Conservation (phyloP, 2,888 invertebrate species). For the Bimastos eiseni region DNA sequence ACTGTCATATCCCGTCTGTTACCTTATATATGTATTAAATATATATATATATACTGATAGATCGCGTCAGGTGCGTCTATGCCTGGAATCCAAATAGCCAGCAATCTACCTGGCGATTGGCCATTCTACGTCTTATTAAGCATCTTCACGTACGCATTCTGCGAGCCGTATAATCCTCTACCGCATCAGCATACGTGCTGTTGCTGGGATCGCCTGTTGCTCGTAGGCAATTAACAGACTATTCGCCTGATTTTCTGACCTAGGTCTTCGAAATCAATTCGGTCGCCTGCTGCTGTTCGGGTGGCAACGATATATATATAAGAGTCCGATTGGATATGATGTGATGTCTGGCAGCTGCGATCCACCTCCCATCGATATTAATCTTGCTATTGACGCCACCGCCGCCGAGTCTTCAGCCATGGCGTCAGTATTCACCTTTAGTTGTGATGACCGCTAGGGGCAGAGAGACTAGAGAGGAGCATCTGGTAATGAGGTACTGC, state of each 20-base stretch:
- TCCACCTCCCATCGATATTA: not conserved
- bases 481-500: not conserved
- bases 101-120: too few relatives aligned
- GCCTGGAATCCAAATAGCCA: too few relatives aligned
- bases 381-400: not conserved
- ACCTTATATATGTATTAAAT: too few relatives aligned
- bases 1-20: too few relatives aligned
- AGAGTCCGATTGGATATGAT: not conserved
- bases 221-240: not conserved
- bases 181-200: not conserved
- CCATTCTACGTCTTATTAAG: too few relatives aligned
- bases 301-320: not conserved
- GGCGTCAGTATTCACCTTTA: not conserved
- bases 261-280: not conserved
- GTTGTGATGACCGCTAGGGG: too few relatives aligned
- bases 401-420: not conserved
- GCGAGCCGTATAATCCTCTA: too few relatives aligned
- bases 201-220: not conserved
- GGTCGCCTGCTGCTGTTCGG: not conserved
- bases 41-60: too few relatives aligned
- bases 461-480: not conserved
- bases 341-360: not conserved
- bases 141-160: not conserved
- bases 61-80: too few relatives aligned
- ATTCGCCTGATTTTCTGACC: not conserved